Evolutionary conservation across 92 coral and sea anemone species (phyloP).

Genomic region (Pocillopora grandis): DNA sequence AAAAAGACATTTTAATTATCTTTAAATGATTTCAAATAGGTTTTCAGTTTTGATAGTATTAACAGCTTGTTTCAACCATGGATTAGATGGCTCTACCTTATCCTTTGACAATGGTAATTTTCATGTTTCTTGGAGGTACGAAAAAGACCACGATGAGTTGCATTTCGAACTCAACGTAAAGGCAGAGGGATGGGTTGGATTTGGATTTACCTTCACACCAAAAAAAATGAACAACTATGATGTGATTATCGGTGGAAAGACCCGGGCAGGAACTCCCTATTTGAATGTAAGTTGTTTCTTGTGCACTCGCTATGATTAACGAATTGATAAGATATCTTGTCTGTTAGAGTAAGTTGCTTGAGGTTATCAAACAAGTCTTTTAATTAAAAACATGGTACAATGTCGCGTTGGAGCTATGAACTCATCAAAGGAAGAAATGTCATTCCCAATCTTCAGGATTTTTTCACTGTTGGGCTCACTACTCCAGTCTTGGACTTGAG

Average conservation of each 20-base stretch:
- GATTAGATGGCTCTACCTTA: not conserved
- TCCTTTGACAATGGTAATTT: slow-evolving; percentile 32
- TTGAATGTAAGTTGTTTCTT: slow-evolving; percentile 24
- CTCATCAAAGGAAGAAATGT: not conserved
- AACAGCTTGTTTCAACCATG: not conserved
- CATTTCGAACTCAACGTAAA: slow-evolving; percentile 34
- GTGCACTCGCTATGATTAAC: not conserved
- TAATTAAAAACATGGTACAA: not conserved
- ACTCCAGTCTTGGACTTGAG: slow-evolving; percentile 29
- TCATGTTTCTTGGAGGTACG: slow-evolving; percentile 37
- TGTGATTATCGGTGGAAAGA: slow-evolving; percentile 33
- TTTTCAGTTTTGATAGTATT: not conserved
- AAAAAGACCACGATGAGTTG: slow-evolving; percentile 19
- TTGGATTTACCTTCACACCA: slow-evolving; percentile 43
- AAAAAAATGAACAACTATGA: slow-evolving; percentile 40
- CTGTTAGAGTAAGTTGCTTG: not conserved
- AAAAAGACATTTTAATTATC: not conserved
- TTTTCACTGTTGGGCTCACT: not conserved
- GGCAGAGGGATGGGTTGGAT: slow-evolving; percentile 41
- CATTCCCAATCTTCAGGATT: slow-evolving; percentile 12
- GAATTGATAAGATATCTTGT: not conserved
- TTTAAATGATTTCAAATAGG: slow-evolving; percentile 1
- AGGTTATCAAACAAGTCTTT: not conserved
- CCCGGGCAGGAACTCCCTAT: slow-evolving; percentile 7
- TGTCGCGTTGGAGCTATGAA: not conserved